phyloP scores from a whole-genome alignment of 2,888 invertebrate genomes.

The Camponotus fellah region DNA sequence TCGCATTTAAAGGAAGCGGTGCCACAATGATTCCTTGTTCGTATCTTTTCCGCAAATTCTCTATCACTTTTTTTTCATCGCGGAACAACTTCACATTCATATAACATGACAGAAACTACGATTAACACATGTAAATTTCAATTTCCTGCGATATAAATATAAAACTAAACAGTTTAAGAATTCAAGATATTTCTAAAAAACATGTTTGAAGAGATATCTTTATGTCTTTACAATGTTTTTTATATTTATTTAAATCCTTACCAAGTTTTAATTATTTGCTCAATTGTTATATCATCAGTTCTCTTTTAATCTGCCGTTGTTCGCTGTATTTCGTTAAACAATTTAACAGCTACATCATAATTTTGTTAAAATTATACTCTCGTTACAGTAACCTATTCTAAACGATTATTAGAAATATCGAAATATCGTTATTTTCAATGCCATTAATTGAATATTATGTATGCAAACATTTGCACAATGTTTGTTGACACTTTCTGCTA shows the following conservation, averaged over 20 bases:
- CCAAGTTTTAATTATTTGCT: background rate
- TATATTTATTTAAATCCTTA: background rate
- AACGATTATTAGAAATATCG: slow-evolving; percentile 15
- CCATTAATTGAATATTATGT: slow-evolving; percentile 12
- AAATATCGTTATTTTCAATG: slow-evolving; percentile 32
- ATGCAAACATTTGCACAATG: background rate
- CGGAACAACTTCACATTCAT: slow-evolving; percentile 6
- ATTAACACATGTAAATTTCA: background rate
- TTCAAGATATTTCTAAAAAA: background rate
- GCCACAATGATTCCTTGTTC: slow-evolving; percentile 1
- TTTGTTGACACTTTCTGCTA: slow-evolving; percentile 9
- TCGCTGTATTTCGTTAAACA: background rate
- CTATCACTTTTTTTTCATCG: background rate
- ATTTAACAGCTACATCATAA: background rate
- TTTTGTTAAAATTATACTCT: slow-evolving; percentile 10
- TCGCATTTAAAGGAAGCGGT: slow-evolving; percentile 24
- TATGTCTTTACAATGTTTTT: background rate
- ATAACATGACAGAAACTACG: background rate
- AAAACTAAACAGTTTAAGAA: background rate
- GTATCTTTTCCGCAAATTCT: slow-evolving; percentile 15
- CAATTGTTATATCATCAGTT: background rate
- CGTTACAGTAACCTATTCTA: background rate
- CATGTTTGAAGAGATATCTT: background rate
- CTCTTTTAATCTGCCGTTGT: background rate
- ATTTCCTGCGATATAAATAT: background rate